Evolutionary conservation across 1,140 invertebrate genomes (phyloP).

Genomic region (Trichonephila clavata): DNA sequence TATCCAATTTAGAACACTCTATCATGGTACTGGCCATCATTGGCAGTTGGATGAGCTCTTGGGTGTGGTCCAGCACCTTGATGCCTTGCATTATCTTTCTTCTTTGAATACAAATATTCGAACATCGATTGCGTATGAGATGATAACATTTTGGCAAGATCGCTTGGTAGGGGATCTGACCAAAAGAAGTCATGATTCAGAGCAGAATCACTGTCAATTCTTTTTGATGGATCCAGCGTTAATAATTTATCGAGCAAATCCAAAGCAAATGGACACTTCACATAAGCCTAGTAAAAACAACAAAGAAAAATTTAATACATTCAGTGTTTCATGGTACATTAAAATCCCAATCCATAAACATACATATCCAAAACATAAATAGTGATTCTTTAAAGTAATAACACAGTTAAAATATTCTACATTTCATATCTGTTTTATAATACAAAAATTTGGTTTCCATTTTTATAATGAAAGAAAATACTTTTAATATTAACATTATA

Average conservation of each 20-base stretch:
- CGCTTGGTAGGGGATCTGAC: conserved; percentile 97
- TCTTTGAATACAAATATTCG: conserved; percentile 92
- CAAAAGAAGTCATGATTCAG: conserved; percentile 99
- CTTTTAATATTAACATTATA: neutral
- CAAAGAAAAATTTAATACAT: neutral
- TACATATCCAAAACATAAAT: neutral
- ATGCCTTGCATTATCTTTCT: conserved; percentile 77
- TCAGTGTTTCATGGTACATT: neutral
- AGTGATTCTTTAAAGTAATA: neutral
- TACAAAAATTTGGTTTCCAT: neutral
- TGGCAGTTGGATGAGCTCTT: conserved; percentile 80
- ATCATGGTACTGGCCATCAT: conserved; percentile 89
- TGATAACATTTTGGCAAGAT: conserved; percentile 94
- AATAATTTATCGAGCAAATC: conserved; percentile 96
- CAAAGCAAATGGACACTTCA: conserved; percentile 95
- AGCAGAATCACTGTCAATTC: conserved; percentile 95
- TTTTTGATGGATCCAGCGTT: conserved; percentile 93
- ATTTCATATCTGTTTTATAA: neutral
- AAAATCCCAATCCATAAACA: neutral
- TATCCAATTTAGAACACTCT: conserved; percentile 85
- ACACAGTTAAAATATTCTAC: neutral
- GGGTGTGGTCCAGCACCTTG: conserved; percentile 77
- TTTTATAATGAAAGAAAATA: neutral
- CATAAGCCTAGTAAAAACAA: conserved; percentile 85
- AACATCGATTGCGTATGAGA: conserved; percentile 98